Base-by-base conservation (phyloP, 2,888 invertebrate genomes). In the Drosophila meridionalis region DNA sequence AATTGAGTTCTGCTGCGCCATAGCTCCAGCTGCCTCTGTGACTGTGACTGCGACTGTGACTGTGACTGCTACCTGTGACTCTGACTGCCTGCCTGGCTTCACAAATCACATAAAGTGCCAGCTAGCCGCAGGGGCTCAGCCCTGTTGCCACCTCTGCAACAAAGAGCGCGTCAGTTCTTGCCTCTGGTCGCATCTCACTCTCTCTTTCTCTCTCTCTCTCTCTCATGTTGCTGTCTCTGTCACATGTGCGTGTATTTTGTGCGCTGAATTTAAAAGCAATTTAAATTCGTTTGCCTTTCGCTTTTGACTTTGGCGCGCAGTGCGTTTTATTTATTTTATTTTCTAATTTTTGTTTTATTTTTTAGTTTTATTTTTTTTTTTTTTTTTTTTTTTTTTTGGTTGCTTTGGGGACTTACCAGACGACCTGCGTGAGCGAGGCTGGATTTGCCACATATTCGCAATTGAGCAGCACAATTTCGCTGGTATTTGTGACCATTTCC, bases 401-500 rank as follows among this genome's bases (percentile, higher is more conserved):
- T n/a, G 60, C 60, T 69, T 34, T 38, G n/a, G 52, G 70, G 47
- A 91, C 92, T 92, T 91, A 97, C 98, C 98, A 98, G 84, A 95
- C 94, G 58, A 97, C 97, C 78, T 95, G 95, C 56, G 94, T 95
- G 40, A 98, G 94, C 11, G 96, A 95, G 32, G 97, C 96, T 0
- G 98, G 98, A 93, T 98, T 98, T 66, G 98, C 97, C 78, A 96
- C 96, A 92, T 97, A 98, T 85, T 95, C 95, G 92, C 98, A 98
- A 78, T 95, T 95, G 60, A 98, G 94, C 45, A 96, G 94, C 53
- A 97, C 94, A 80, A 96, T 95, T 42, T 95, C 94, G 14, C 96
- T 95, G 93, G 98, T 98, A 83, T 96, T 96, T 6, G 96, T 96
- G 0, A 97, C 96, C 75, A 96, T 94, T 91, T 96, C 96, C 38